These are phyloP conservation scores for Echinometra lucunter DNA, from an alignment of 53 echinoderm and acorn worm species.

Conservation along the genomic window DNA sequence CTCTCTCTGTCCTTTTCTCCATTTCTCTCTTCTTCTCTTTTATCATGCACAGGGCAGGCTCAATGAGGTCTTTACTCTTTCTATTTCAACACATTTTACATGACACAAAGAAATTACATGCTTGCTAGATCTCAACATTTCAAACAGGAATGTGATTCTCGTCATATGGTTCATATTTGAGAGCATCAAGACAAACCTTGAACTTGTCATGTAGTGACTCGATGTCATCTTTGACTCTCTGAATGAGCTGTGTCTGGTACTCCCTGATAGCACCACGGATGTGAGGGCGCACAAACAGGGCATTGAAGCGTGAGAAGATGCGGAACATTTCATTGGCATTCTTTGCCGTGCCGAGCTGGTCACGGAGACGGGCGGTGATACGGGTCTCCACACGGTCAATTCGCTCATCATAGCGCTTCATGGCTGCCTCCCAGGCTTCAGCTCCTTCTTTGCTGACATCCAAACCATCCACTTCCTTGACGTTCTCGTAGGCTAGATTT, in stretches of 20 bases:
- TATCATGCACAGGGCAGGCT: no score
- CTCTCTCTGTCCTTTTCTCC: no score
- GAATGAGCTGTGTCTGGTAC: conserved; percentile 98
- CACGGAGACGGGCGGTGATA: conserved; percentile 98
- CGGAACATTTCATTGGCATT: conserved; percentile 99
- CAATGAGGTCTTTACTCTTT: no score
- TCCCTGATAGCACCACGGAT: conserved; percentile 98
- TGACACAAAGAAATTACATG: not conserved
- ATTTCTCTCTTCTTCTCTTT: no score
- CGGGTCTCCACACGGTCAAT: conserved; percentile 98
- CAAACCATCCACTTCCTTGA: conserved; percentile 96
- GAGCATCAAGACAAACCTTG: conserved; percentile 71
- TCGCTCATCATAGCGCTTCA: conserved; percentile 98
- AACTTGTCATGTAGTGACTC: conserved; percentile 99
- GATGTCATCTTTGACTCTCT: conserved; percentile 98
- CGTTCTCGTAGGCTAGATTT: conserved; percentile 98
- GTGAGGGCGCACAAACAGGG: conserved; percentile 98
- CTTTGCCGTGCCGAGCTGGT: conserved; percentile 98
- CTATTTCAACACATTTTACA: not conserved
- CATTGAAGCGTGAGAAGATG: conserved; percentile 99
- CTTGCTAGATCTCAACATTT: no score
- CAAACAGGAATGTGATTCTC: no score
- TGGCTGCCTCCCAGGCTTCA: conserved; percentile 98
- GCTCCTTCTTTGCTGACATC: conserved; percentile 97
- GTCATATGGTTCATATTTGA: no score